These are phyloP conservation scores for Synanthedon formicaeformis DNA, from an alignment of 2,888 invertebrate species.

Conservation along the genomic window DNA sequence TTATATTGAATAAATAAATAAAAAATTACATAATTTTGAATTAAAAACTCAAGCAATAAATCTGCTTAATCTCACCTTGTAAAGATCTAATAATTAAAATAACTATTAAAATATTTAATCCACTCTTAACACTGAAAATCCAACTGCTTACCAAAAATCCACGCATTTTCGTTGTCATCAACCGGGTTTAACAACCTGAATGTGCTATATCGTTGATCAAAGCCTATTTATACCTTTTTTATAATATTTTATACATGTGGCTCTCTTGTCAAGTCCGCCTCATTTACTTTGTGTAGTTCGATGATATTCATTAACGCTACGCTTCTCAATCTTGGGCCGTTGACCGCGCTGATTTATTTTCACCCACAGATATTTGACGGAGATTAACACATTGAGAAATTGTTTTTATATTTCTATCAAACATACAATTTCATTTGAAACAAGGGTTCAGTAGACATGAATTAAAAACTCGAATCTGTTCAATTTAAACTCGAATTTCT, in stretches of 20 bases:
- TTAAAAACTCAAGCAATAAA: too few relatives aligned
- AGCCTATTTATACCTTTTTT: conserved; percentile 63
- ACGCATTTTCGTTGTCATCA: conserved; percentile 52
- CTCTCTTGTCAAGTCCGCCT: conserved; percentile 41
- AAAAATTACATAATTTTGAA: too few relatives aligned
- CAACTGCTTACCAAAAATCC: conserved; percentile 43
- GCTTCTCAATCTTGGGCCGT: conserved; percentile 46
- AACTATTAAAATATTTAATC: too few relatives aligned
- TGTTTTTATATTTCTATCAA: too few relatives aligned
- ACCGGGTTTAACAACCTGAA: conserved; percentile 42
- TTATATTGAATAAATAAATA: too few relatives aligned
- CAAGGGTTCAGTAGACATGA: neutral
- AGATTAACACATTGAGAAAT: neutral
- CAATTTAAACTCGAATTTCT: too few relatives aligned
- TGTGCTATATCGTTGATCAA: conserved; percentile 43
- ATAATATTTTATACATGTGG: conserved; percentile 43
- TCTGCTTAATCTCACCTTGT: too few relatives aligned
- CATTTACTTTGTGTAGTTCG: conserved; percentile 47
- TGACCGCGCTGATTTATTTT: conserved; percentile 11
- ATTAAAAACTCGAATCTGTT: too few relatives aligned
- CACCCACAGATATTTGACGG: neutral
- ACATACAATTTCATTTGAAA: neutral
- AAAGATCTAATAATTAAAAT: too few relatives aligned
- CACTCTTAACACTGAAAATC: neutral
- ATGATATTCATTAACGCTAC: conserved; percentile 36